These are phyloP conservation scores for Semnopithecus entellus DNA, from an alignment of 2,113 vertebrate species.

Conservation along the genomic window DNA sequence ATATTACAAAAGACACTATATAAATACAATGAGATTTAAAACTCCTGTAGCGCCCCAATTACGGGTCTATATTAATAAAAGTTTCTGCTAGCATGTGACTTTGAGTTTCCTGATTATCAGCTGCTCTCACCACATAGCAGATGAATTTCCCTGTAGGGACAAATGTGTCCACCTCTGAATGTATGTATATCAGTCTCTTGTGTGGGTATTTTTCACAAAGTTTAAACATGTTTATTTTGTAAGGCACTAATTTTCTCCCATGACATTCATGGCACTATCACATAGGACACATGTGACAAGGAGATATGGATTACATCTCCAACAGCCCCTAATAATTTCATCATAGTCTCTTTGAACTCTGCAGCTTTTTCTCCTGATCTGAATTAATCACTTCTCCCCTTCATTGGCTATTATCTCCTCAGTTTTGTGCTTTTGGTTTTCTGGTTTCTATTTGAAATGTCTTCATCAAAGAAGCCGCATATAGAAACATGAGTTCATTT, in stretches of 20 bases:
- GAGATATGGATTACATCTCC: conserved; percentile 75
- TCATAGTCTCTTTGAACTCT: conserved; percentile 75
- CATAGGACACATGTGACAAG: conserved; percentile 69
- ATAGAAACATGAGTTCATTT: conserved; percentile 52
- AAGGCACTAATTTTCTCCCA: conserved; percentile 69
- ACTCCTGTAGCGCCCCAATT: conserved; percentile 51
- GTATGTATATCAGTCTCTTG: neutral
- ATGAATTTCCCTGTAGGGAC: conserved; percentile 3
- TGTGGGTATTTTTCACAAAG: conserved; percentile 35
- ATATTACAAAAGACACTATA: neutral
- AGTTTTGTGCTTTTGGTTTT: conserved; percentile 63
- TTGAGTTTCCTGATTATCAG: neutral
- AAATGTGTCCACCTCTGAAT: conserved; percentile 8
- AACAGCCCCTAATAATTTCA: conserved; percentile 77
- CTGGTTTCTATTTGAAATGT: conserved; percentile 58
- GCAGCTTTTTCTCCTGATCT: conserved; percentile 70
- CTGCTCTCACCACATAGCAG: neutral
- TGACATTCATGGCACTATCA: conserved; percentile 56
- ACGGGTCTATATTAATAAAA: conserved; percentile 49
- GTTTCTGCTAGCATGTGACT: neutral
- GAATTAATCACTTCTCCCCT: conserved; percentile 72
- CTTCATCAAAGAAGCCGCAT: conserved; percentile 64
- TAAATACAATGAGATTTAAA: conserved; percentile 3
- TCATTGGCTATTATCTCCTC: conserved; percentile 67
- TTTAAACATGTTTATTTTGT: conserved; percentile 68